These are phyloP conservation scores for Takifugu ocellatus DNA, from an alignment of 2,797 vertebrate species.

Conservation along the genomic window DNA sequence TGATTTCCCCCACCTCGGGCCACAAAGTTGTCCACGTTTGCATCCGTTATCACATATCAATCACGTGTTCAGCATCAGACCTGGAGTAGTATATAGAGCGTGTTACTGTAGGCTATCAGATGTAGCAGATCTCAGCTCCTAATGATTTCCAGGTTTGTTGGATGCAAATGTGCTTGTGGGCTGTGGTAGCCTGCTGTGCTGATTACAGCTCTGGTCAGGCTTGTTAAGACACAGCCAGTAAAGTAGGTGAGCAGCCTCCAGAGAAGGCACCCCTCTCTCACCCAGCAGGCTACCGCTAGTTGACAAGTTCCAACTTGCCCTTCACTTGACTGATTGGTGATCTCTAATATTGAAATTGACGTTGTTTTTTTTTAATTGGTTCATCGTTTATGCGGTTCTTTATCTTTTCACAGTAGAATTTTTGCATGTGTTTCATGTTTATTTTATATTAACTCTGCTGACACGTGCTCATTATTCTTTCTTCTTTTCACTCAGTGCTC, in stretches of 20 bases:
- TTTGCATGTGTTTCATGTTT: background rate
- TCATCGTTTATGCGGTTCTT: slow-evolving; percentile 3
- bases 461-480: background rate
- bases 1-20: slow-evolving; percentile 60
- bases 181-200: slow-evolving; percentile 56
- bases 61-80: background rate
- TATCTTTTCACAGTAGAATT: background rate
- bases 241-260: slow-evolving; percentile 45
- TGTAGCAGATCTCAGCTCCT: background rate
- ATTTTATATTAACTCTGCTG: background rate
- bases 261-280: slow-evolving; percentile 52
- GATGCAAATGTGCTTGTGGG: slow-evolving; percentile 54
- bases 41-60: slow-evolving; percentile 15
- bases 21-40: slow-evolving; percentile 53
- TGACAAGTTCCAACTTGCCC: slow-evolving; percentile 90
- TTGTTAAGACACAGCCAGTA: slow-evolving; percentile 84
- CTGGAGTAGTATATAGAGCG: background rate
- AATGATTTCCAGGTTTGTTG: slow-evolving; percentile 29
- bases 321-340: slow-evolving; percentile 56
- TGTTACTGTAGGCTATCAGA: background rate
- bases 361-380: slow-evolving; percentile 18
- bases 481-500: slow-evolving; percentile 74
- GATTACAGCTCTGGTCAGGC: slow-evolving; percentile 74
- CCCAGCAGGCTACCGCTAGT: slow-evolving; percentile 74
- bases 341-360: slow-evolving; percentile 61